Conservation (phyloP, 2,797 vertebrate genomes). For the Acomys russatus region DNA sequence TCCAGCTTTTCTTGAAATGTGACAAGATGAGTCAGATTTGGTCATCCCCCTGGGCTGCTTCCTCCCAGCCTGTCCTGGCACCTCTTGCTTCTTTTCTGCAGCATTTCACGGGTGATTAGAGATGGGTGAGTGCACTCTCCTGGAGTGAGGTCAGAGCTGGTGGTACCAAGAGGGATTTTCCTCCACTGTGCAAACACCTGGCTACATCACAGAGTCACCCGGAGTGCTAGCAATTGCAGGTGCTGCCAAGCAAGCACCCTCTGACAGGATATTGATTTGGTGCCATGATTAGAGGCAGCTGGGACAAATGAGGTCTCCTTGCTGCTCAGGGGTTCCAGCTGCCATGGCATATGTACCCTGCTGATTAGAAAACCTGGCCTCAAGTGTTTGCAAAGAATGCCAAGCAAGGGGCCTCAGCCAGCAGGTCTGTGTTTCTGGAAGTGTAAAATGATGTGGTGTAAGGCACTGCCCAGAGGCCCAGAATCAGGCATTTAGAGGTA, state of each 20-base stretch:
- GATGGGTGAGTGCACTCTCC: background rate
- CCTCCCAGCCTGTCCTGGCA: background rate
- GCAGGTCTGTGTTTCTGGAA: conserved; percentile 49
- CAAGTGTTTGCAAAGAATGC: conserved; percentile 66
- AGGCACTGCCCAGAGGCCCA: conserved; percentile 40
- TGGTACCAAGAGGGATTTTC: conserved; percentile 77
- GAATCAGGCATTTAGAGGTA: conserved; percentile 28
- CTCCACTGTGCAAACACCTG: conserved; percentile 25
- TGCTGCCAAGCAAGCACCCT: conserved; percentile 33
- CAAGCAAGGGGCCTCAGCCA: conserved; percentile 14
- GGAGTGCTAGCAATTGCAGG: background rate
- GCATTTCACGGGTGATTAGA: conserved; percentile 69
- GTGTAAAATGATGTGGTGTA: background rate
- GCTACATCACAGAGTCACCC: conserved; percentile 26
- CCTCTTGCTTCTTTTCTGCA: background rate
- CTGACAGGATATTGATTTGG: conserved; percentile 60
- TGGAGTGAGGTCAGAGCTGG: conserved; percentile 64
- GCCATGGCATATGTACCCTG: background rate
- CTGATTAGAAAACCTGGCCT: conserved; percentile 54
- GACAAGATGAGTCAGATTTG: conserved; percentile 83
- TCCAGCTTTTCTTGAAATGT: conserved; percentile 78
- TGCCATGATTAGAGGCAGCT: background rate
- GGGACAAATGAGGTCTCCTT: background rate
- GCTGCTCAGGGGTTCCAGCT: background rate
- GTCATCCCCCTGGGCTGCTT: conserved; percentile 26